Conservation (phyloP, 2,888 invertebrate species). For the Synanthedon tipuliformis region DNA sequence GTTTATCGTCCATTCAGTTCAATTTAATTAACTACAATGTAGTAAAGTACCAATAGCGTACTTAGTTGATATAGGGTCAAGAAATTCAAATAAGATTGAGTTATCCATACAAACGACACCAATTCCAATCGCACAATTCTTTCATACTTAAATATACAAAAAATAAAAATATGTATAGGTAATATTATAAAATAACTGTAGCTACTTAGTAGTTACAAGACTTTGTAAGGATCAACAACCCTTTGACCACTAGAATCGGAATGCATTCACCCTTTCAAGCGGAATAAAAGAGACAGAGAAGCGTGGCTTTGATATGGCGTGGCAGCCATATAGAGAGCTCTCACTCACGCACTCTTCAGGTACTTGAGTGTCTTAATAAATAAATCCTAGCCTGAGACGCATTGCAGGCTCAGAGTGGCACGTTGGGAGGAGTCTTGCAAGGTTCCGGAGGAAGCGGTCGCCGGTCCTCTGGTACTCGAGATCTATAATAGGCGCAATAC, state of each 20-base stretch:
- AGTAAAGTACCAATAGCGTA: too few species aligned
- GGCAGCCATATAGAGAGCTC: conserved; percentile 26
- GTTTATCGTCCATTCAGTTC: conserved; percentile 5
- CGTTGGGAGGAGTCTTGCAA: conserved; percentile 66
- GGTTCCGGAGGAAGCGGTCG: conserved; percentile 63
- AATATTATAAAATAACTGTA: conserved; percentile 5
- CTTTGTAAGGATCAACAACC: conserved; percentile 31
- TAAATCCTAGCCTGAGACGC: conserved; percentile 27
- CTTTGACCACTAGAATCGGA: conserved; percentile 26
- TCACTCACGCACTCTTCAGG: conserved; percentile 62
- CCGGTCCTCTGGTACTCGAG: conserved; percentile 74
- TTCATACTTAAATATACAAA: too few species aligned
- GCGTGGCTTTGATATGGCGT: conserved; percentile 19
- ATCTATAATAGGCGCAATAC: conserved; percentile 87
- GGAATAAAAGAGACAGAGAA: conserved; percentile 27
- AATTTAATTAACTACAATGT: conserved; percentile 4
- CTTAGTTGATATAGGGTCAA: too few species aligned
- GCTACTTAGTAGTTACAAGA: conserved; percentile 68
- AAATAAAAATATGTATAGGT: too few species aligned
- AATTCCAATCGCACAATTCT: too few species aligned
- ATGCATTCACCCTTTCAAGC: conserved; percentile 10
- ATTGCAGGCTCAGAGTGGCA: conserved; percentile 44
- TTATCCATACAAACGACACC: too few species aligned
- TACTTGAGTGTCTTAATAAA: conserved; percentile 62
- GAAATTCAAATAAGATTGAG: too few species aligned